phyloP scores from a whole-genome alignment of 2,888 invertebrate genomes.

The Baronia brevicornis region DNA sequence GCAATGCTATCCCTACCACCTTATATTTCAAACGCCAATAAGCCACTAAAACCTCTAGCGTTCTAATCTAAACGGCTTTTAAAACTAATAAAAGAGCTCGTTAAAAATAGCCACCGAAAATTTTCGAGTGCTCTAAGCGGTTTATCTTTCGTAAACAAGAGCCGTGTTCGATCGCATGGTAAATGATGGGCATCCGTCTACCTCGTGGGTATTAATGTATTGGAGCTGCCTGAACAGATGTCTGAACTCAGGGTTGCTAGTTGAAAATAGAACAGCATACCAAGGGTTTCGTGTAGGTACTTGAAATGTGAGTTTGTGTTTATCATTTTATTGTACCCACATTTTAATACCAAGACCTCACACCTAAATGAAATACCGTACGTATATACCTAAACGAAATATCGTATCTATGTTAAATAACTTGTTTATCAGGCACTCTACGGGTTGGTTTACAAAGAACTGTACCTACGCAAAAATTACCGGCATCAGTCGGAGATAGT shows the following conservation, averaged over 20 bases:
- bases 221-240: constrained; percentile 29
- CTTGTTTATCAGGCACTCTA: no score
- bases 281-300: neutral
- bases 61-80: constrained; percentile 72
- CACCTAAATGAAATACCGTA: no score
- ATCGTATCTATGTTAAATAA: no score
- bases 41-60: constrained; percentile 52
- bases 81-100: constrained; percentile 71
- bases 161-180: constrained; percentile 35
- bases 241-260: constrained; percentile 39
- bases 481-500: no score
- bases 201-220: constrained; percentile 45
- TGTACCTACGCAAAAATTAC: no score
- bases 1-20: constrained; percentile 52
- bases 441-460: no score
- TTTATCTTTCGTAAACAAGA: constrained; percentile 61
- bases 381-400: no score
- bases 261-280: constrained; percentile 6
- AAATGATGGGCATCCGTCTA: constrained; percentile 64
- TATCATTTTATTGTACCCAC: no score
- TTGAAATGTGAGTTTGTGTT: no score
- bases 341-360: no score
- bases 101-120: constrained; percentile 72
- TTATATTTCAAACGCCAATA: constrained; percentile 66
- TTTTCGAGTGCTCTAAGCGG: constrained; percentile 48